Conservation (phyloP, 2,113 vertebrate species). For the Aspiorhynchus laticeps region DNA sequence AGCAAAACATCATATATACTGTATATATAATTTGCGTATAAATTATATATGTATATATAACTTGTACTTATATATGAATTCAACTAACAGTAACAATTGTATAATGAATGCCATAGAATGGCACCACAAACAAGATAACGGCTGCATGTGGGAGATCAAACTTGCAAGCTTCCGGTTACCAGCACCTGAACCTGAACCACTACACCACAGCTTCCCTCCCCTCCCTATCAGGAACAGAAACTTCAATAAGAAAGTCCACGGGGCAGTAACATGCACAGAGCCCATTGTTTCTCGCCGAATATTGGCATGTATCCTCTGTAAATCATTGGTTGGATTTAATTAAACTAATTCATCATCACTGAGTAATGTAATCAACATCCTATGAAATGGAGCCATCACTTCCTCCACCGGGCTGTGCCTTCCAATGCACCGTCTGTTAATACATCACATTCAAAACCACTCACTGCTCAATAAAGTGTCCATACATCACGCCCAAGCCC, state of each 20-base stretch:
- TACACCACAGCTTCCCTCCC: not conserved
- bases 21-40: not conserved
- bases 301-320: conserved; percentile 58
- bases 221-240: not conserved
- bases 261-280: conserved; percentile 44
- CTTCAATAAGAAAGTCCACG: conserved; percentile 8
- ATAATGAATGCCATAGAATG: not conserved
- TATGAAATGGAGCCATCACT: conserved; percentile 64
- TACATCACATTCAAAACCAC: conserved; percentile 65
- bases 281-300: conserved; percentile 53
- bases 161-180: not conserved
- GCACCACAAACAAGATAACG: not conserved
- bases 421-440: conserved; percentile 55
- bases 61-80: not conserved
- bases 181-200: not conserved
- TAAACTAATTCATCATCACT: conserved; percentile 63
- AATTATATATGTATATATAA: not conserved
- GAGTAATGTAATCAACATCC: conserved; percentile 59
- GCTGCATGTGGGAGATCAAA: not conserved
- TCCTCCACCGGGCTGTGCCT: conserved; percentile 49
- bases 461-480: conserved; percentile 66
- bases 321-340: conserved; percentile 65
- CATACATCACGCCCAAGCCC: conserved; percentile 52
- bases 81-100: not conserved
- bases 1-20: not conserved